phyloP scores from a whole-genome alignment of 2,888 invertebrate genomes.

The Ceraclea dissimilis region DNA sequence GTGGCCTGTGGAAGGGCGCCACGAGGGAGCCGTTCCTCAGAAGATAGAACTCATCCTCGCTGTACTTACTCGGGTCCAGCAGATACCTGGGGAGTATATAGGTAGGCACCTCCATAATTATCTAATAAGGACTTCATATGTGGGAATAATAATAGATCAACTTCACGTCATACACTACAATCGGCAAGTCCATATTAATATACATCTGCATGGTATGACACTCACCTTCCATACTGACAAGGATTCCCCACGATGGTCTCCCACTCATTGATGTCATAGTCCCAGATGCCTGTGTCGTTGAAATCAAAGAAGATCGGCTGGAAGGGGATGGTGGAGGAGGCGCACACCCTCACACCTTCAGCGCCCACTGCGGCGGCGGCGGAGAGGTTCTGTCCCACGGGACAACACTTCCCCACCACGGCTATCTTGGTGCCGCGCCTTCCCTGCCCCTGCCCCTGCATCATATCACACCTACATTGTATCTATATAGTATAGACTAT shows the following conservation, averaged over 20 bases:
- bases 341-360: conserved; percentile 34
- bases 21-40: conserved; percentile 52
- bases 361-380: conserved; percentile 27
- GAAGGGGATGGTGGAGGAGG: conserved; percentile 39
- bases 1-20: conserved; percentile 41
- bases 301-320: conserved; percentile 47
- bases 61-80: conserved; percentile 40
- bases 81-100: conserved; percentile 38
- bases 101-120: too few relatives aligned
- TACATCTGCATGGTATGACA: background rate
- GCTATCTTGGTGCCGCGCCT: conserved; percentile 31
- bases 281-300: conserved; percentile 44
- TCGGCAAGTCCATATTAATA: too few relatives aligned
- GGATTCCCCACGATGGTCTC: conserved; percentile 51
- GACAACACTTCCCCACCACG: conserved; percentile 48
- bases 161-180: too few relatives aligned
- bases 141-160: too few relatives aligned
- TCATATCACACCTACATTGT: background rate
- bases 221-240: conserved; percentile 48
- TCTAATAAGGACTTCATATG: too few relatives aligned
- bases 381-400: conserved; percentile 43
- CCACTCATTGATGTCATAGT: conserved; percentile 40
- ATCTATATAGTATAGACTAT: background rate
- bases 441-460: background rate
- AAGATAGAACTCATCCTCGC: conserved; percentile 50